Evolutionary conservation across 1,140 invertebrate genomes (phyloP).

Genomic region (Rhagoletis pomonella): DNA sequence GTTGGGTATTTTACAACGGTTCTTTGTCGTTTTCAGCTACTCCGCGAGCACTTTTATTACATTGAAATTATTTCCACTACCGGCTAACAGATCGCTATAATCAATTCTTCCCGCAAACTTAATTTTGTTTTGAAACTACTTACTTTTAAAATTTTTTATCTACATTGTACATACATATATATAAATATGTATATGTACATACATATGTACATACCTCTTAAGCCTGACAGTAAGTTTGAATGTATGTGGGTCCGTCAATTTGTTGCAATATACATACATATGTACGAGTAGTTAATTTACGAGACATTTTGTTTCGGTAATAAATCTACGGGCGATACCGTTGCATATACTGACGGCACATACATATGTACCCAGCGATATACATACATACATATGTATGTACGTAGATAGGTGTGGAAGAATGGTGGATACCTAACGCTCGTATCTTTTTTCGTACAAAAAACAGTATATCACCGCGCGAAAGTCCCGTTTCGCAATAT

Average conservation of each 20-base stretch:
- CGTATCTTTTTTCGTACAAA: too few relatives aligned
- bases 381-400: background rate
- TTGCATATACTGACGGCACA: background rate
- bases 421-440: too few relatives aligned
- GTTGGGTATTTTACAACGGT: conserved; percentile 40
- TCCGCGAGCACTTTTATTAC: too few relatives aligned
- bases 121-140: background rate
- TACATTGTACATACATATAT: background rate
- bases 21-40: conserved; percentile 3
- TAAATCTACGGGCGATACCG: conserved; percentile 23
- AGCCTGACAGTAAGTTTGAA: background rate
- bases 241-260: conserved; percentile 25
- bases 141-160: background rate
- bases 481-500: too few relatives aligned
- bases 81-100: background rate
- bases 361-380: background rate
- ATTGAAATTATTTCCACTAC: too few relatives aligned
- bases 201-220: too few relatives aligned
- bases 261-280: conserved; percentile 50
- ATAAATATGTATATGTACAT: background rate
- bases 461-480: too few relatives aligned
- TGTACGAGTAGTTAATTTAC: too few relatives aligned
- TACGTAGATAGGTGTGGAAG: background rate
- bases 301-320: conserved; percentile 37
- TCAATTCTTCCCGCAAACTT: conserved; percentile 30